A percentile compares a stretch with the other conserved stretches of the same genome.
Conservation (phyloP, 30 jellyfish, hydroid and myxozoan species). For the Hydractinia echinata region DNA sequence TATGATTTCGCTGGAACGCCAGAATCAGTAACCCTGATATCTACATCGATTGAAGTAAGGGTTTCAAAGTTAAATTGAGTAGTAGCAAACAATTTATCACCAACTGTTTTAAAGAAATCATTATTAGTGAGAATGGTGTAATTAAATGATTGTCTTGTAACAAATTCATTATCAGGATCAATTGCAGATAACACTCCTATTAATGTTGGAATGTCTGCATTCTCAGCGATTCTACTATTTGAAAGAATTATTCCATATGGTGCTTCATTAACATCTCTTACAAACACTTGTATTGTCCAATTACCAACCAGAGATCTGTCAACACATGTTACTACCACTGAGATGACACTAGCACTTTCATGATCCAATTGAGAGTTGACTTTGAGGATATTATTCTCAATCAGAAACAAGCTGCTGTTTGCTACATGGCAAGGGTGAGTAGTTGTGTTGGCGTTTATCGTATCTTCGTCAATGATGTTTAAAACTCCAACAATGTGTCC, state of each 20-base stretch:
- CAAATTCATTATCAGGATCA: slow-evolving; percentile 63
- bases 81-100: slow-evolving; percentile 14
- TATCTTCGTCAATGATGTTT: slow-evolving; percentile 30
- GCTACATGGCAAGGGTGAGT: slow-evolving; percentile 10
- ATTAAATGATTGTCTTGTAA: slow-evolving; percentile 32
- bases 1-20: slow-evolving; percentile 56
- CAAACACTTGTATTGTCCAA: slow-evolving; percentile 31
- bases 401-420: neutral
- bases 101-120: neutral
- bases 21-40: slow-evolving; percentile 50
- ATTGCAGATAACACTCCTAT: slow-evolving; percentile 50
- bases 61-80: slow-evolving; percentile 52
- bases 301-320: slow-evolving; percentile 46
- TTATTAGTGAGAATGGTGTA: slow-evolving; percentile 48
- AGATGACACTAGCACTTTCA: slow-evolving; percentile 18
- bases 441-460: neutral
- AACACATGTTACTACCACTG: slow-evolving; percentile 42
- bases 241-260: slow-evolving; percentile 52
- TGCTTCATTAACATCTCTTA: slow-evolving; percentile 76
- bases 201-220: slow-evolving; percentile 10
- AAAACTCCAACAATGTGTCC: slow-evolving; percentile 13
- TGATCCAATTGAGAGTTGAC: neutral
- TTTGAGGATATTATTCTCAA: neutral
- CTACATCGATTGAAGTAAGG: slow-evolving; percentile 29
- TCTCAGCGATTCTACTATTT: slow-evolving; percentile 44